Base-by-base conservation (phyloP, 2,888 invertebrate species). In the Pristionchus maxplancki region DNA sequence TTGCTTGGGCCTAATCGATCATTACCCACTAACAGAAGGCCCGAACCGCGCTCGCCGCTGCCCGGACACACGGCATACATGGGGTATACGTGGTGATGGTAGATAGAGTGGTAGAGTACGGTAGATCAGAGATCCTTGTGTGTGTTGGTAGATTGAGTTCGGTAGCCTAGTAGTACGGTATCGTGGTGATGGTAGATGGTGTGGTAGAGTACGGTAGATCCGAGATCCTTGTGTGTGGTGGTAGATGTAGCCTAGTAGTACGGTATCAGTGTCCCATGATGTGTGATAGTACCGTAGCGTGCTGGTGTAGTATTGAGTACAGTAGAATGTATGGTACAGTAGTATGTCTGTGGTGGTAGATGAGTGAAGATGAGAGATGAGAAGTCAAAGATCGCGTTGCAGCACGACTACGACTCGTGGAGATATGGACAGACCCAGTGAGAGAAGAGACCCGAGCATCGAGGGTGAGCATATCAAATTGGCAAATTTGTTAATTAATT, bases 391-490 rank as follows among this genome's bases (percentile, higher is more conserved):
- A 37, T 8, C 40, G 37, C 1, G 13, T 44, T 78, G 44, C 44
- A 78, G 78, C 44, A 48, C 78, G 9, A 44, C 78, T n/a, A 44
- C 44, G n/a, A n/a, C 40, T 44, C 78, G 48, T 44, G 3, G 13
- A 5, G 40, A 44, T 11, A n/a, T 48, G 28, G 78, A 78, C 78
- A 78, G 78, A 48, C 78, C 78, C 4, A 78, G 78, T 28, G 78
- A 44, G 44, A 48, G 44, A 48, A 78, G 40, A 11, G 78, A 48
- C 44, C 40, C 78, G n/a, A 9, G 28, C 44, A 48, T 78, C 78
- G 78, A 78, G 34, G 78, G 78, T 78, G 40, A 78, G 78, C 9
- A 5, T 64, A n/a, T 67, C 28, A 64, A 34, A 67, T 34, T 67
- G 0, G 11, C 15, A 31, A 67, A 48, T 44, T 44, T 24, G 11